phyloP scores from a whole-genome alignment of 2,113 vertebrate species.

The Atractosteus spatula region DNA sequence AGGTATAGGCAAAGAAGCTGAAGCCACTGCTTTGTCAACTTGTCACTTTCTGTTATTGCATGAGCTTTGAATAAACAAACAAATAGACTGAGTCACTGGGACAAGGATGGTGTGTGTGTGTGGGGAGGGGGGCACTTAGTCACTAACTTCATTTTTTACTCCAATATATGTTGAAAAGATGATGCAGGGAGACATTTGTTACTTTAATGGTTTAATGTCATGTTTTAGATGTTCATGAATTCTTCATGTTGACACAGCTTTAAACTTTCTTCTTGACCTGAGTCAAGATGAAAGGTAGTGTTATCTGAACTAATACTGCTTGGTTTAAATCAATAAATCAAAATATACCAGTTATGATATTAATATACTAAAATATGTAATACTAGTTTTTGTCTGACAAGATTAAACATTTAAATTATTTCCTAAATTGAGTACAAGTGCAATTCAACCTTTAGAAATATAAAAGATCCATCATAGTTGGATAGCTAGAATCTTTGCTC shows the following conservation, averaged over 20 bases:
- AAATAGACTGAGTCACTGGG: slow-evolving; percentile 4
- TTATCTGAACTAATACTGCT: not conserved
- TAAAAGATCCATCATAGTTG: not conserved
- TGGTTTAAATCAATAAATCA: not conserved
- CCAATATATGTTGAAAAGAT: slow-evolving; percentile 5
- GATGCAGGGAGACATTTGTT: slow-evolving; percentile 8
- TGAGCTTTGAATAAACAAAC: slow-evolving; percentile 6
- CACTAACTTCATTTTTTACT: not conserved
- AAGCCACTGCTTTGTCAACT: not conserved
- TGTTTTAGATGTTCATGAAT: slow-evolving; percentile 9
- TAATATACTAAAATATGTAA: not conserved
- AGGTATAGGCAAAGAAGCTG: not conserved
- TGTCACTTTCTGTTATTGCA: not conserved
- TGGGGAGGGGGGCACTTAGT: not conserved
- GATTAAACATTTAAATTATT: not conserved
- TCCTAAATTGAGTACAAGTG: not conserved
- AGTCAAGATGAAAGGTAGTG: not conserved
- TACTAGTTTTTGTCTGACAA: not conserved
- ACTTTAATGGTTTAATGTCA: slow-evolving; percentile 10
- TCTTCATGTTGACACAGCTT: not conserved
- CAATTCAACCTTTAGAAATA: not conserved
- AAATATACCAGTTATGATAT: not conserved
- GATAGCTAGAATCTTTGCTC: too few relatives aligned
- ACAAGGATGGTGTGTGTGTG: not conserved
- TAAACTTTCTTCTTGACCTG: not conserved